These are phyloP conservation scores for Oscarella lobularis DNA, from an alignment of 37 sponge, comb jelly and placozoan species.

Conservation along the genomic window DNA sequence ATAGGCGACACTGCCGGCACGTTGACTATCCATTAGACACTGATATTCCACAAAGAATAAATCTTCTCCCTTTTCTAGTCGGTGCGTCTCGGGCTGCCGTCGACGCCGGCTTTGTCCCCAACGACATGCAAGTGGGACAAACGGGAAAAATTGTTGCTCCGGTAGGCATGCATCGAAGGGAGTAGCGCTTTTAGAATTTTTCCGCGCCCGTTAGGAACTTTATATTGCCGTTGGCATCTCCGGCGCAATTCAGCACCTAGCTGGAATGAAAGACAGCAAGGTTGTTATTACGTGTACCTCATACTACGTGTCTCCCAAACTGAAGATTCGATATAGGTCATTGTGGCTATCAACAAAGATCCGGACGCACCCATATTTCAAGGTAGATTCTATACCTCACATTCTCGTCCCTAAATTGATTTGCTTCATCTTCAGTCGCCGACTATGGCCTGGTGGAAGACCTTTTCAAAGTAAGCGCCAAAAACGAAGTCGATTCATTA, in stretches of 20 bases:
- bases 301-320: background rate
- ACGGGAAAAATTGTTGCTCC: conserved; percentile 99
- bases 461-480: conserved; percentile 97
- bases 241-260: conserved; percentile 98
- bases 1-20: conserved; percentile 92
- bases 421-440: conserved; percentile 42
- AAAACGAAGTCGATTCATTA: too few relatives aligned
- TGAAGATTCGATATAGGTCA: conserved; percentile 34
- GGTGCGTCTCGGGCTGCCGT: conserved; percentile 99
- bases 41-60: too few relatives aligned
- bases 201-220: conserved; percentile 42
- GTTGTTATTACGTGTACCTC: conserved; percentile 10
- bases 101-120: conserved; percentile 96
- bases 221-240: conserved; percentile 99
- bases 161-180: conserved; percentile 24
- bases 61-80: conserved; percentile 34
- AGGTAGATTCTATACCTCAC: conserved; percentile 18
- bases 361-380: conserved; percentile 99
- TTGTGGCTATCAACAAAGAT: conserved; percentile 98
- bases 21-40: too few relatives aligned
- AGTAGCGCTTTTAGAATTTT: background rate
- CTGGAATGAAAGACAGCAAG: conserved; percentile 99
- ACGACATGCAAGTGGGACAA: conserved; percentile 98
- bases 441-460: conserved; percentile 97
- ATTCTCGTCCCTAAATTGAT: background rate